Conservation (phyloP, 2,113 vertebrate species). For the Seriola dumerili region DNA sequence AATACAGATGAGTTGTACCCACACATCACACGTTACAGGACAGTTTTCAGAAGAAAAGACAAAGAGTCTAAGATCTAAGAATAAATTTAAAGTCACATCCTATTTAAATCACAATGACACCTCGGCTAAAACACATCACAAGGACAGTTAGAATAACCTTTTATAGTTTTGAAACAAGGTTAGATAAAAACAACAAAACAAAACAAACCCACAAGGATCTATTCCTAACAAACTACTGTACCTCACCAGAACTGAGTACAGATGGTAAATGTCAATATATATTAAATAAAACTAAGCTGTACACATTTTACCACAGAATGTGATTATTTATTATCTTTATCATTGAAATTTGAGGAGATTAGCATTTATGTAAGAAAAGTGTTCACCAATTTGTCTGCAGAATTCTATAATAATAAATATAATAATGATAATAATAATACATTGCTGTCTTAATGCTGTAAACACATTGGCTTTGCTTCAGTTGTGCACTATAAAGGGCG, state of each 20-base stretch:
- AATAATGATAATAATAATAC: not conserved
- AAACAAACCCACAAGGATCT: slow-evolving; percentile 19
- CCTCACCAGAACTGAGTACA: not conserved
- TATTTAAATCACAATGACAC: slow-evolving; percentile 58
- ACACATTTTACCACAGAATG: slow-evolving; percentile 45
- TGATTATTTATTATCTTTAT: not conserved
- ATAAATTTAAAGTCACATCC: slow-evolving; percentile 42
- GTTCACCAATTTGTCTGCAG: not conserved
- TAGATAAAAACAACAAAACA: slow-evolving; percentile 20
- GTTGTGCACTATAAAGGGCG: slow-evolving; percentile 30
- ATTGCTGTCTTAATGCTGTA: not conserved
- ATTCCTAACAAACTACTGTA: slow-evolving; percentile 25
- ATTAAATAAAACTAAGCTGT: slow-evolving; percentile 19
- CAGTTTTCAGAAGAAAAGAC: slow-evolving; percentile 32
- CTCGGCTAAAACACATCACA: slow-evolving; percentile 58
- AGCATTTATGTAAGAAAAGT: not conserved
- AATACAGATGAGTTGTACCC: slow-evolving; percentile 69
- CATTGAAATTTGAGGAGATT: not conserved
- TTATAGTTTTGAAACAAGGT: slow-evolving; percentile 7
- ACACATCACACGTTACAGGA: slow-evolving; percentile 60
- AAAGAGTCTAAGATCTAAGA: slow-evolving; percentile 45
- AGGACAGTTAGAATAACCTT: slow-evolving; percentile 31
- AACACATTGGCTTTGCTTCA: slow-evolving; percentile 9
- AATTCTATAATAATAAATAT: not conserved
- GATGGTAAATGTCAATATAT: not conserved